Evolutionary conservation across 2,888 invertebrate genomes (phyloP), one percentile per base, ranked within the genome.

Genomic region (Drosophila bunnanda): DNA sequence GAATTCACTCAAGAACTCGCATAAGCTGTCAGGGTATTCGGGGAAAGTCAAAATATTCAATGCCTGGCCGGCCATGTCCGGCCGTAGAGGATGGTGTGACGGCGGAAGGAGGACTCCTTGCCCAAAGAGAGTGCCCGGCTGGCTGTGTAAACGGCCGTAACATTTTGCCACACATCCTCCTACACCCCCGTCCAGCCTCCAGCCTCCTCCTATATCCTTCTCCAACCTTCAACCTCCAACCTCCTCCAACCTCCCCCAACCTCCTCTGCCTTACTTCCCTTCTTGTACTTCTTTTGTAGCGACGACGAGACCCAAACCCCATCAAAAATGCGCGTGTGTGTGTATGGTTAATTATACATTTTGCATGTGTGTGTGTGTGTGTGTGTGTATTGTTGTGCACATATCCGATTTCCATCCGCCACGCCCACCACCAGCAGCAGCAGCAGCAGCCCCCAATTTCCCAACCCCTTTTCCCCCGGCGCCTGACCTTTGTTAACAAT

Each of bases 271-370:
- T 46, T 53, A 13, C 20, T 34, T 22, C n/a, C 34, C 38, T 64
- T 28, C 38, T 53, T 41, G 44, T 66, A 38, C 41, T 74, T 43
- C 57, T 75, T 66, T 73, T 71, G 46, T 57, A 30, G 20, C 25
- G 50, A 50, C 50, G 5, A 32, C 48, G 32, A 50, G 50, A 20
- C 50, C 50, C 50, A 50, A 46, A 39, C 44, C 25, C 30, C 17
- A n/a, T 12, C n/a, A 32, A 55, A 44, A 66, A 50, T 46, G 22
- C 36, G 28, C n/a, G 12, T 54, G 56, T 66, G 38, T 54, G 69
- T 82, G 77, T 84, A 67, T 84, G 88, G 88, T 84, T 82, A 82
- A 82, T 82, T 82, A 82, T 82, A 82, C 88, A 87, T 87, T 87
- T 87, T 76, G 71, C 82, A 82, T 52, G 39, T 43, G 7, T 34